Conservation (phyloP, 2,113 vertebrate genomes). For the Pycnonotus jocosus region DNA sequence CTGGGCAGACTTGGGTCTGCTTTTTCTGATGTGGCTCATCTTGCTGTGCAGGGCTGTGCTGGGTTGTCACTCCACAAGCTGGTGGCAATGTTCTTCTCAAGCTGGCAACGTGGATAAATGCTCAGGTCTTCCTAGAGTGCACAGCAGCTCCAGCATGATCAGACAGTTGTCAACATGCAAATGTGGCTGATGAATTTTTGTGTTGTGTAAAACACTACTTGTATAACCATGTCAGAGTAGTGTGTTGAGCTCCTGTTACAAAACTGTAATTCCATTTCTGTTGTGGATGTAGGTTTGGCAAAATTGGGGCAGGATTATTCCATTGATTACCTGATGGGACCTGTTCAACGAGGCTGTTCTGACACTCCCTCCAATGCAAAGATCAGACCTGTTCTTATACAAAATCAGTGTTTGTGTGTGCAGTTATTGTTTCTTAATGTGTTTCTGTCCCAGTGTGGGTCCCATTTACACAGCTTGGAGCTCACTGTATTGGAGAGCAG, state of each 20-base stretch:
- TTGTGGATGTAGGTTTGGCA: background rate
- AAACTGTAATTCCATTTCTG: background rate
- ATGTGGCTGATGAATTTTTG: background rate
- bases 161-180: background rate
- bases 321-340: conserved; percentile 12
- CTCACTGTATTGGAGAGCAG: background rate
- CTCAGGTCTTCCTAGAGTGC: background rate
- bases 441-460: background rate
- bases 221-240: background rate
- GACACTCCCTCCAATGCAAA: background rate
- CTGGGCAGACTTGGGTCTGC: background rate
- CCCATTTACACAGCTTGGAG: background rate
- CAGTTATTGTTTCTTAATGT: background rate
- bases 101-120: background rate
- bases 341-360: background rate
- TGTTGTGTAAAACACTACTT: conserved; percentile 8
- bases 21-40: background rate
- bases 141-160: background rate
- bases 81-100: background rate
- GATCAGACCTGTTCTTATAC: background rate
- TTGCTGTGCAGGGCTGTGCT: background rate
- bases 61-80: background rate
- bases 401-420: background rate
- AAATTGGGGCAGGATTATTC: conserved; percentile 13
- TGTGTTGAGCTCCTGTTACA: background rate